These are phyloP conservation scores for Lamproptera curius DNA, from an alignment of 2,888 invertebrate genomes.

Conservation along the genomic window DNA sequence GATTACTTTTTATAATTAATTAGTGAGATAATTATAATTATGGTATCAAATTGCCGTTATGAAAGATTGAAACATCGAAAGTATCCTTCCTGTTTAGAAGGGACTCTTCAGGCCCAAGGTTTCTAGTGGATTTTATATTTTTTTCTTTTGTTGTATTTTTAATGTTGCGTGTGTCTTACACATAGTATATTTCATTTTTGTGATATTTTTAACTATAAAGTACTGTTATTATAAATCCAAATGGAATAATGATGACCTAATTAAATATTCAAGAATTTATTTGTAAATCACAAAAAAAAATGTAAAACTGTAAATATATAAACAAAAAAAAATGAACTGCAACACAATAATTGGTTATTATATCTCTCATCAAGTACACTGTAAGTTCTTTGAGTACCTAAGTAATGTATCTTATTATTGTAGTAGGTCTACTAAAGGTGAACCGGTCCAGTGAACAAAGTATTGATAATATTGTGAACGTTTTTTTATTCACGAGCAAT, in stretches of 20 bases:
- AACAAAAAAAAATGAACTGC: slow-evolving; percentile 75
- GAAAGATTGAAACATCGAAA: slow-evolving; percentile 77
- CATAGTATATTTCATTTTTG: slow-evolving; percentile 80
- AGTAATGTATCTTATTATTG: slow-evolving; percentile 64
- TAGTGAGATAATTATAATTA: slow-evolving; percentile 76
- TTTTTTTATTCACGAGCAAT: slow-evolving; percentile 77
- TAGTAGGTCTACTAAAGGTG: slow-evolving; percentile 70
- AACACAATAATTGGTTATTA: slow-evolving; percentile 74
- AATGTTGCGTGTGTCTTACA: slow-evolving; percentile 79
- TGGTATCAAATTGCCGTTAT: slow-evolving; percentile 77
- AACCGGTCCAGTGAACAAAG: slow-evolving; percentile 78
- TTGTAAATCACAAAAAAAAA: slow-evolving; percentile 78
- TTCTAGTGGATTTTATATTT: slow-evolving; percentile 78
- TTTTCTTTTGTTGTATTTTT: slow-evolving; percentile 78
- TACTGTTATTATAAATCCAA: slow-evolving; percentile 78
- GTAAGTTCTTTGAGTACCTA: slow-evolving; percentile 74
- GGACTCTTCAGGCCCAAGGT: slow-evolving; percentile 76
- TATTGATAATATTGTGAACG: slow-evolving; percentile 77
- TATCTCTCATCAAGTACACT: slow-evolving; percentile 73
- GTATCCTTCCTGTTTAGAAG: slow-evolving; percentile 79
- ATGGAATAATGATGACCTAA: slow-evolving; percentile 77
- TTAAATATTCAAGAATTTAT: slow-evolving; percentile 79
- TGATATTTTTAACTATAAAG: slow-evolving; percentile 80
- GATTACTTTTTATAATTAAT: slow-evolving; percentile 78
- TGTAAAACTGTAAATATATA: slow-evolving; percentile 79